Evolutionary conservation across 2,113 vertebrate species (phyloP), one percentile per base, ranked within the genome.

Genomic region (Corvus cornix): DNA sequence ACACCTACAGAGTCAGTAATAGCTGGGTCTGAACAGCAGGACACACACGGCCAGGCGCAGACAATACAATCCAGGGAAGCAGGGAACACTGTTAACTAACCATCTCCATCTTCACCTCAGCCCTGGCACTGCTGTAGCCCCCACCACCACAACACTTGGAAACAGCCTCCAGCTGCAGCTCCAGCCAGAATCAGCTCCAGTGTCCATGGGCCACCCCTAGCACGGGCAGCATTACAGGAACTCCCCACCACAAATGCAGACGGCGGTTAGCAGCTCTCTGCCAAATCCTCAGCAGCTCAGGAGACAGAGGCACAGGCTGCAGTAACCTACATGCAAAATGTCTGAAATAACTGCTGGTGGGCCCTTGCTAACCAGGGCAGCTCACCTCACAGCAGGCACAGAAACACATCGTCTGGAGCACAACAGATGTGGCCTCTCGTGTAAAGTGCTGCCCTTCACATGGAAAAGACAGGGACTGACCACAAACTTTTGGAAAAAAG

Each of bases 231-330:
- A 15, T 85, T 76, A 80, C 82, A 87, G 91, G 82, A 91, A 95
- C 69, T 83, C 77, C 87, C 74, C 89, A 85, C 69, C 84, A 53
- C 68, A 81, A 82, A 73, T 1, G 0, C 74, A 97, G 87, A 93
- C 69, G 52, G 84, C 44, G 87, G 82, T 94, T 83, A 83, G 82
- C 84, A 94, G 74, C 64, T 82, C 81, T 44, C 33, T 89, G 96
- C 81, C 87, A 96, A 93, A 72, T 23, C 77, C 87, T 87, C 58
- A 8, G 49, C 84, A 90, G 74, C 53, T 30, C 48, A 76, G 70
- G 41, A 91, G 49, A 89, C 59, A 82, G 70, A 90, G 28, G 81
- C 46, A 75, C 9, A 31, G 74, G 66, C 70, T 69, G 53, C 91
- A 68, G 73, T 30, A 84, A 87, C 49, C n/a, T 41, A 87, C 62